phyloP scores from a whole-genome alignment of 1,140 invertebrate genomes.

The Steinernema khuongi region DNA sequence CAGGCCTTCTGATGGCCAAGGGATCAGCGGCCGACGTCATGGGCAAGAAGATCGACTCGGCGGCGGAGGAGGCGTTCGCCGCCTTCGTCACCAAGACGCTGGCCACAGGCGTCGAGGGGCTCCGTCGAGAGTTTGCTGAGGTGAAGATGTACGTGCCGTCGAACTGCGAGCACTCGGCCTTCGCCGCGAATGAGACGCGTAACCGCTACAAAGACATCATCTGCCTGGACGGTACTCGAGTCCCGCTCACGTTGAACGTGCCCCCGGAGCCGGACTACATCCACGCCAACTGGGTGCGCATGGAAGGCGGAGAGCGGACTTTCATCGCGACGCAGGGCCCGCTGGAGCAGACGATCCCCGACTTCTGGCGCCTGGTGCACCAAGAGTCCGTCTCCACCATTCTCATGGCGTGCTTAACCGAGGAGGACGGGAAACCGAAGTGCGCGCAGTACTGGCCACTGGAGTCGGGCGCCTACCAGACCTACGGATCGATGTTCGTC shows the following conservation, averaged over 20 bases:
- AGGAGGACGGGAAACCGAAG: conserved; percentile 26
- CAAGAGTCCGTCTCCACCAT: conserved; percentile 59
- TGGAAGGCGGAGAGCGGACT: conserved; percentile 19
- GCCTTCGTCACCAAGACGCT: neutral
- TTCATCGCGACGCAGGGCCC: conserved; percentile 71
- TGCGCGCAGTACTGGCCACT: conserved; percentile 30
- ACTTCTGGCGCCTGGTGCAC: conserved; percentile 88
- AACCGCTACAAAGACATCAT: conserved; percentile 39
- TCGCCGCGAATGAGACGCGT: conserved; percentile 23
- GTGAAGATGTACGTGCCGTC: too few relatives aligned
- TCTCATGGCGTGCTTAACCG: conserved; percentile 20
- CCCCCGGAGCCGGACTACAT: conserved; percentile 34
- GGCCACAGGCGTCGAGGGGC: neutral
- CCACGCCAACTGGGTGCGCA: conserved; percentile 31
- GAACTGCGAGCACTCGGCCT: too few relatives aligned
- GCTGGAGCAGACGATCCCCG: conserved; percentile 73
- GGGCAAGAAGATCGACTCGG: too few relatives aligned
- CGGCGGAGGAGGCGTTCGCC: neutral
- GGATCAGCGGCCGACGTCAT: too few relatives aligned
- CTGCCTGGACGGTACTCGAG: conserved; percentile 31
- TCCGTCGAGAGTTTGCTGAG: neutral
- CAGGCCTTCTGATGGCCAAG: too few relatives aligned
- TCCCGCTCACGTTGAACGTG: conserved; percentile 32
- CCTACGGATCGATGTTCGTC: neutral
- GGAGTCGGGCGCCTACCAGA: neutral